Percentiles rank a stretch among this genome's conserved stretches.
phyloP scores from a whole-genome alignment of 2,797 vertebrate species.

The Takifugu ocellatus region DNA sequence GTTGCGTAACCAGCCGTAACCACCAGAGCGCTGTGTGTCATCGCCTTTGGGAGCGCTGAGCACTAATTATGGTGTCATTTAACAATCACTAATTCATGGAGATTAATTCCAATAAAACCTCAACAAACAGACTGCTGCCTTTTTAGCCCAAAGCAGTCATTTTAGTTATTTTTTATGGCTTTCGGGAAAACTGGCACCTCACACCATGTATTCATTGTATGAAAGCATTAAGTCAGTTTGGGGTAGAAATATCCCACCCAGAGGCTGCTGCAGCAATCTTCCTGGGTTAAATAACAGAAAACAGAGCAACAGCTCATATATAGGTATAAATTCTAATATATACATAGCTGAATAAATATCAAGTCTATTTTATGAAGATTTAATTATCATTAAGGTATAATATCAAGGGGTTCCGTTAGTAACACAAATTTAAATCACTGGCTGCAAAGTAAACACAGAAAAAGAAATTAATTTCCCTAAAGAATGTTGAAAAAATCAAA shows the following conservation, averaged over 20 bases:
- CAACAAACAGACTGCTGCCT: constrained; percentile 30
- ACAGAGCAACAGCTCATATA: no score
- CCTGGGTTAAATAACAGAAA: no score
- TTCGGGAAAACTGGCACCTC: constrained; percentile 10
- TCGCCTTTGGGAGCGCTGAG: constrained; percentile 43
- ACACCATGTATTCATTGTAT: constrained; percentile 6
- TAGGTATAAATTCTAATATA: no score
- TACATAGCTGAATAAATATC: no score
- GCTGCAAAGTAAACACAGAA: neutral
- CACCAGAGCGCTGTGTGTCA: constrained; percentile 31
- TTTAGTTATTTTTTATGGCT: constrained; percentile 30
- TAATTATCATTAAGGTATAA: no score
- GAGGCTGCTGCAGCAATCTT: no score
- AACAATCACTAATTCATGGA: constrained; percentile 47
- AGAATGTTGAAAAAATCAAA: neutral
- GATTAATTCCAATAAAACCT: constrained; percentile 43
- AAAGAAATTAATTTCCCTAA: neutral
- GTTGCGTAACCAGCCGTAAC: constrained; percentile 35
- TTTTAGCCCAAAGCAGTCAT: constrained; percentile 33
- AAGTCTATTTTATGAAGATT: no score
- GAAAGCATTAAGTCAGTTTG: neutral
- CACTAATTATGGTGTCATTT: constrained; percentile 51
- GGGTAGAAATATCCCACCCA: no score
- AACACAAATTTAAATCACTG: no score
- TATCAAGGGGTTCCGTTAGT: no score